Evolutionary conservation across 1,140 invertebrate species (phyloP).

Genomic region (Micrasema minimum): DNA sequence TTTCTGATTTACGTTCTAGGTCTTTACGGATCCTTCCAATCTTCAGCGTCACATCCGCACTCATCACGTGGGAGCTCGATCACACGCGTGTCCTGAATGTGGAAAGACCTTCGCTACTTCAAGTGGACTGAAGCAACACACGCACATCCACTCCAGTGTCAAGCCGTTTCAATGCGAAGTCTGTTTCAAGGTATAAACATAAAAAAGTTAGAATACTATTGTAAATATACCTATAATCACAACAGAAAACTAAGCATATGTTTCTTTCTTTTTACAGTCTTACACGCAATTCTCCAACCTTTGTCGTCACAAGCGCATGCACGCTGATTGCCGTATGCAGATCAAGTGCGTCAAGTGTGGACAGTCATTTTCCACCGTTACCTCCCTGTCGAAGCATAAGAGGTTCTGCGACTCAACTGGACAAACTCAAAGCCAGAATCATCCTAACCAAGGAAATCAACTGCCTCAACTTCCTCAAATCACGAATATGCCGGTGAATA

Average conservation of each 20-base stretch:
- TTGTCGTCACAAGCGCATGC: constrained; percentile 99
- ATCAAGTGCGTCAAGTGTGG: constrained; percentile 94
- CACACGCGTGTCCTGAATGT: constrained; percentile 96
- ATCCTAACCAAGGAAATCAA: constrained; percentile 62
- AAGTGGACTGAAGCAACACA: constrained; percentile 98
- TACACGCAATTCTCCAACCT: constrained; percentile 99
- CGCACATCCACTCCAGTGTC: constrained; percentile 97
- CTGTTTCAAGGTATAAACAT: constrained; percentile 78
- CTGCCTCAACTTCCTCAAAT: constrained; percentile 64
- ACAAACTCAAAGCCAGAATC: constrained; percentile 58
- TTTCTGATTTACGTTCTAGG: constrained; percentile 69
- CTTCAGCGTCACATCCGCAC: constrained; percentile 95
- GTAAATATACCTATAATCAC: too few relatives aligned
- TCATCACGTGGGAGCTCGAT: constrained; percentile 91
- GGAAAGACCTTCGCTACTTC: constrained; percentile 98
- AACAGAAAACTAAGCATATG: too few relatives aligned
- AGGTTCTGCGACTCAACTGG: constrained; percentile 82
- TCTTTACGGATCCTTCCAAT: constrained; percentile 95
- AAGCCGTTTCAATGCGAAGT: constrained; percentile 98
- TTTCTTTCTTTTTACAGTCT: constrained; percentile 75
- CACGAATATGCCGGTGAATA: constrained; percentile 66
- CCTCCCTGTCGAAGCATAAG: constrained; percentile 86
- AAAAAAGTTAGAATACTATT: too few relatives aligned
- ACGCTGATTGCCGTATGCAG: constrained; percentile 88
- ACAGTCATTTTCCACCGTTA: constrained; percentile 89